Percentiles rank a stretch among this genome's conserved stretches.
These are phyloP conservation scores for Plodia interpunctella DNA, from an alignment of 1,140 invertebrate species.

Conservation along the genomic window DNA sequence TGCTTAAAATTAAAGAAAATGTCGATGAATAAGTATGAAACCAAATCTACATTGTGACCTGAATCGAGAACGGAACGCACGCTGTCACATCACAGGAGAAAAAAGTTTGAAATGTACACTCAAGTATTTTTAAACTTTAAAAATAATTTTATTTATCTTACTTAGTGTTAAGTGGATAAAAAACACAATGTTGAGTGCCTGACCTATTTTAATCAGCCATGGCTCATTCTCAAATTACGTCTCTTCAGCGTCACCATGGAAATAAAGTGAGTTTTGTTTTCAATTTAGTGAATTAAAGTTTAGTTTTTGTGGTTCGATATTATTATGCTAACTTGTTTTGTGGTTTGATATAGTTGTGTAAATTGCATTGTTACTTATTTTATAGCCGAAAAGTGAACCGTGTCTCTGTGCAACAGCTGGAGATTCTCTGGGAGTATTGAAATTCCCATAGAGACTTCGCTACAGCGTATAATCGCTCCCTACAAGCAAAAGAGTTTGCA, in stretches of 20 bases:
- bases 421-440: not conserved
- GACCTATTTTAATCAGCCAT: not conserved
- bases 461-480: not conserved
- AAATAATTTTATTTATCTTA: no score
- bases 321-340: no score
- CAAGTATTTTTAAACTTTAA: no score
- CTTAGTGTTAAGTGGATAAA: no score
- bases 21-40: no score
- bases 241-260: not conserved
- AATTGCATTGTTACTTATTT: not conserved
- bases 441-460: not conserved
- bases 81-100: no score
- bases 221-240: not conserved
- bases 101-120: no score
- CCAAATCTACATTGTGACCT: no score
- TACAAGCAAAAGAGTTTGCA: not conserved
- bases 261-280: not conserved
- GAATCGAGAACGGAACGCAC: no score
- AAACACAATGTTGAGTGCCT: no score
- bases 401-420: not conserved
- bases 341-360: not conserved
- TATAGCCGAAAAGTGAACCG: not conserved
- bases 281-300: not conserved
- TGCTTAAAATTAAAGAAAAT: no score
- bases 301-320: not conserved